Conservation (phyloP, 1,140 invertebrate species). For the Condylostylus longicornis region DNA sequence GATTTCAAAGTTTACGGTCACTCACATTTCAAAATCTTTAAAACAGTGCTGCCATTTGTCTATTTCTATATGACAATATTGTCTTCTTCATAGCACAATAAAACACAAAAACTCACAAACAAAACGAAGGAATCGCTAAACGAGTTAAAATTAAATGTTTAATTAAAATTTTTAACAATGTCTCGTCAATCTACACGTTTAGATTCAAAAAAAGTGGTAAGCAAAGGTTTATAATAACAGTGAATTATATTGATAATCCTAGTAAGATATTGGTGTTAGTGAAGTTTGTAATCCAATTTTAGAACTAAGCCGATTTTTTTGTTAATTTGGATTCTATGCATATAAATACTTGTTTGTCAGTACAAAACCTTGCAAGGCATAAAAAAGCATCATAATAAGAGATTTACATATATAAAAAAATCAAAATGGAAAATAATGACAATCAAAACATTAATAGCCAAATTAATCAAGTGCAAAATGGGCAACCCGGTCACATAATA, state of each 20-base stretch:
- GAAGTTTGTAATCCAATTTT: conserved; percentile 19
- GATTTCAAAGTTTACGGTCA: too few relatives aligned
- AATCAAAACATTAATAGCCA: conserved; percentile 14
- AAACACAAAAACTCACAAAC: too few relatives aligned
- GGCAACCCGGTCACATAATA: conserved; percentile 6
- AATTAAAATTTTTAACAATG: conserved; percentile 17
- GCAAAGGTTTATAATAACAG: conserved; percentile 7
- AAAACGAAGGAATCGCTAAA: too few relatives aligned
- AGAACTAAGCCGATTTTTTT: conserved; percentile 19
- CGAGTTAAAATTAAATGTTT: too few relatives aligned
- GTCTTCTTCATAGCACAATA: too few relatives aligned
- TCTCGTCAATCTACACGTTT: conserved; percentile 26
- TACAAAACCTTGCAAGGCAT: conserved; percentile 1
- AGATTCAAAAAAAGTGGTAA: conserved; percentile 38
- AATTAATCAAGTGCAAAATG: conserved; percentile 8
- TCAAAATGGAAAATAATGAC: conserved; percentile 17
- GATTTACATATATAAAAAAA: conserved; percentile 17
- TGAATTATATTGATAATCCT: conserved; percentile 1
- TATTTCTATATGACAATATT: too few relatives aligned
- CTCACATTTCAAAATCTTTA: too few relatives aligned
- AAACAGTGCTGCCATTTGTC: too few relatives aligned
- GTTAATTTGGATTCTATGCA: conserved; percentile 31
- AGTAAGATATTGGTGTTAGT: conserved; percentile 6
- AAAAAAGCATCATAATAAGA: conserved; percentile 8
- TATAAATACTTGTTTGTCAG: conserved; percentile 16